Conservation (phyloP, 2,113 vertebrate species). For the Syngnathoides biaculeatus region DNA sequence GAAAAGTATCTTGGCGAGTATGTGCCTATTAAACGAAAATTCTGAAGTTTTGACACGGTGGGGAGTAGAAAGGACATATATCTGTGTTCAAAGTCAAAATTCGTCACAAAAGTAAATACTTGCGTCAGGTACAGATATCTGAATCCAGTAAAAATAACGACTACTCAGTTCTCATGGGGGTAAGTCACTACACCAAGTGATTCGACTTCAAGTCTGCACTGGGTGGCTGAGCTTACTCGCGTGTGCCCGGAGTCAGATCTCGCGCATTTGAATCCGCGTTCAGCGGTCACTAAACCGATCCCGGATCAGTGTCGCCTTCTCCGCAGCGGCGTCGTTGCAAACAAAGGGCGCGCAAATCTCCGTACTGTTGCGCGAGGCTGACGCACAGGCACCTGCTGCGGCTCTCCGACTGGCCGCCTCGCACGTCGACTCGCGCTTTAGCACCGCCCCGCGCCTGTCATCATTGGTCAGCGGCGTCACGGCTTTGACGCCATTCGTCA, state of each 20-base stretch:
- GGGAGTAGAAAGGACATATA: no score
- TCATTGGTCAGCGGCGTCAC: slow-evolving; percentile 41
- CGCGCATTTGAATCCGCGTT: not conserved
- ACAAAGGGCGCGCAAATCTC: slow-evolving; percentile 72
- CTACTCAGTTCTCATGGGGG: no score
- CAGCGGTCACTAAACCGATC: slow-evolving; percentile 22
- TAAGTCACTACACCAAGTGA: not conserved
- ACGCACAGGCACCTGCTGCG: slow-evolving; percentile 68
- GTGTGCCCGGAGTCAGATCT: slow-evolving; percentile 41
- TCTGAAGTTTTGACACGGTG: no score
- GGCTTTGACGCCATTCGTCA: slow-evolving; percentile 45
- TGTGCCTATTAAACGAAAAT: no score
- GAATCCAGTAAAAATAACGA: no score
- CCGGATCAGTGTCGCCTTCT: slow-evolving; percentile 32
- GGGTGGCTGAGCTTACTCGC: slow-evolving; percentile 12
- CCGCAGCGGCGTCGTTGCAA: slow-evolving; percentile 44
- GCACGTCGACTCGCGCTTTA: slow-evolving; percentile 11
- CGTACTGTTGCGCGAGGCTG: slow-evolving; percentile 44
- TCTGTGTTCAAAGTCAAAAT: not conserved
- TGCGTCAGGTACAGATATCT: not conserved
- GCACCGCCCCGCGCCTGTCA: not conserved
- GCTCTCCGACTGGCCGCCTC: slow-evolving; percentile 25
- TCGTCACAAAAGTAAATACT: not conserved
- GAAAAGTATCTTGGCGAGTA: no score
- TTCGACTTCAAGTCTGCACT: slow-evolving; percentile 21